Base-by-base conservation (phyloP, 2,797 vertebrate species). In the Buceros bicornis region DNA sequence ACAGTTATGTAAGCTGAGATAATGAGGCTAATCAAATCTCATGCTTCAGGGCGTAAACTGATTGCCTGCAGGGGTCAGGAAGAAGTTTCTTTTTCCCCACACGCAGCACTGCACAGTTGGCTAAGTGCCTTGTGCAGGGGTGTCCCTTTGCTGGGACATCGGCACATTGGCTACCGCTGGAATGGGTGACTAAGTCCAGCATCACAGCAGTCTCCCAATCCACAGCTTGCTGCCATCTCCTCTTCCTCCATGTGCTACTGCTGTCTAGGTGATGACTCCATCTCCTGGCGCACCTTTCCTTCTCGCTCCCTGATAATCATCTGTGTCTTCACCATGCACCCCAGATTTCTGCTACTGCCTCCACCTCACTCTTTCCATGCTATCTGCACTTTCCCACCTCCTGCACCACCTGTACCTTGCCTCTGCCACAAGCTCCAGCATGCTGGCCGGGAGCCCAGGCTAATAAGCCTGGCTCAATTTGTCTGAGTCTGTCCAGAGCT, bases 1-100 rank as follows among this genome's bases (percentile, higher is more conserved):
- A 96, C 93, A 97, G 94, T 97, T 97, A 96, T 96, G 95, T 96
- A 98, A 97, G 96, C 95, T 96, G 96, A 98, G 98, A 98, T 98
- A 98, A 98, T 95, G 97, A 95, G 95, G 94, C 96, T 98, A 97
- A 98, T 97, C 91, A 96, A 95, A 97, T 96, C 90, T 95, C 93
- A 96, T 92, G 90, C 91, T 96, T 96, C 88, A 94, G 93, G 92
- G 92, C 66, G 28, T 91, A 94, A 91, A 90, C 94, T 95, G 92
- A 97, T 97, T 97, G 92, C 95, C 96, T 97, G 84, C 82, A 91
- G 94, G 91, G 96, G 96, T 97, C 97, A 97, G 89, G 78, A 95
- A 95, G 90, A 96, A 94, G 87, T 89, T 91, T 96, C 88, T 89
- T 91, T 96, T 93, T 93, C 86, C 82, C 74, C 87, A 83, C 53